phyloP scores from a whole-genome alignment of 2,113 vertebrate species.

The Uria lomvia region DNA sequence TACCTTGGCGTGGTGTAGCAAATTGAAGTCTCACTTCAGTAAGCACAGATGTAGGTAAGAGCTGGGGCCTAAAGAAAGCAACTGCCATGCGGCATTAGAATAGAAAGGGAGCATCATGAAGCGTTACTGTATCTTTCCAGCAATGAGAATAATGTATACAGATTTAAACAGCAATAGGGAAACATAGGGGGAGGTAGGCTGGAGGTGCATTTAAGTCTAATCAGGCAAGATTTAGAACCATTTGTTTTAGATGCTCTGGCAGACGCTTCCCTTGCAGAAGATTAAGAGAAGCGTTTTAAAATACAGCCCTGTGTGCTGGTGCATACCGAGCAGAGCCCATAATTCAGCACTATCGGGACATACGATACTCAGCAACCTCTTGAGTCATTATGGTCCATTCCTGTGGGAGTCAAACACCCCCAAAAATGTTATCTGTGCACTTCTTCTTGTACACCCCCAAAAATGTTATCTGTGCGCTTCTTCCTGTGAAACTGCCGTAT shows the following conservation, averaged over 20 bases:
- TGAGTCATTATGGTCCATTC: not conserved
- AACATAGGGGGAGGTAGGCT: not conserved
- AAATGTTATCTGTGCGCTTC: not conserved
- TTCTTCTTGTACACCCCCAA: not conserved
- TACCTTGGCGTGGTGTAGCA: conserved; percentile 81
- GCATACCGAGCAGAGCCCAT: not conserved
- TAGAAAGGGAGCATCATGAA: conserved; percentile 3
- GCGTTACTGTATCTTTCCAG: not conserved
- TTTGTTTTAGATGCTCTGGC: conserved; percentile 5
- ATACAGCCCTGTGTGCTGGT: not conserved
- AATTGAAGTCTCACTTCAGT: conserved; percentile 84
- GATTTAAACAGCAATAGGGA: not conserved
- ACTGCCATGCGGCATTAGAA: conserved; percentile 38
- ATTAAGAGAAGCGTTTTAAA: conserved; percentile 9
- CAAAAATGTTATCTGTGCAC: not conserved
- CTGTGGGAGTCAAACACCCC: not conserved
- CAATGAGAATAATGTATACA: not conserved
- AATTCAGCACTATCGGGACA: not conserved
- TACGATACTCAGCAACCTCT: not conserved
- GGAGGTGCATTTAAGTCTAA: not conserved
- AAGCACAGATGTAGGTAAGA: conserved; percentile 78
- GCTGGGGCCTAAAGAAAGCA: conserved; percentile 54
- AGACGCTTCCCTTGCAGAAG: not conserved
- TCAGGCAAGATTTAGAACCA: conserved; percentile 24
- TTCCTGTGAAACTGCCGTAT: not conserved